Evolutionary conservation across 2,888 invertebrate genomes (phyloP).

Genomic region (Perizoma flavofasciatum): DNA sequence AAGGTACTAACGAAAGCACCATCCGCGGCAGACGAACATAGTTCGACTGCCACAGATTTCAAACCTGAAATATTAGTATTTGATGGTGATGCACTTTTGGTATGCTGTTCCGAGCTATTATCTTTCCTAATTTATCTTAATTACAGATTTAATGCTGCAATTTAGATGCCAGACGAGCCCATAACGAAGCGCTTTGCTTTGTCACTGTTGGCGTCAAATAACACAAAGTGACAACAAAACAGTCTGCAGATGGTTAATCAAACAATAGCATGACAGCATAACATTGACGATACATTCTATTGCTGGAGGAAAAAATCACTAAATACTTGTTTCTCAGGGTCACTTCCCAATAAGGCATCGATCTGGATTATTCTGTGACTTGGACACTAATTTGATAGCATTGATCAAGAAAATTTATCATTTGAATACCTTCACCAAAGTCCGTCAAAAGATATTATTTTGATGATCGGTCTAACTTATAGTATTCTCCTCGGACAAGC

Average conservation of each 20-base stretch:
- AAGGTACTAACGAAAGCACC: constrained; percentile 38
- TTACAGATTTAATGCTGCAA: constrained; percentile 71
- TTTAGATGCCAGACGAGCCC: constrained; percentile 71
- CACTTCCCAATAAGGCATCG: constrained; percentile 46
- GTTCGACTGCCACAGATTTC: constrained; percentile 22
- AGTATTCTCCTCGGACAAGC: too few relatives aligned
- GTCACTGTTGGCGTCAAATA: constrained; percentile 79
- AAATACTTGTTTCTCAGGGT: constrained; percentile 52
- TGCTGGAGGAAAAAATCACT: constrained; percentile 62
- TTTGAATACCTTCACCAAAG: too few relatives aligned
- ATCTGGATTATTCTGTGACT: background rate
- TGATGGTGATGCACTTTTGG: constrained; percentile 58
- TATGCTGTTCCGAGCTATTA: constrained; percentile 67
- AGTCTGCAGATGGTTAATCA: constrained; percentile 68
- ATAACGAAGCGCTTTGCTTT: constrained; percentile 71
- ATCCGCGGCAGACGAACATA: constrained; percentile 36
- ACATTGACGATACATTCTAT: constrained; percentile 63
- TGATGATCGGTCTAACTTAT: too few relatives aligned
- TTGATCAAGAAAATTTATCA: too few relatives aligned
- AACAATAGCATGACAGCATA: constrained; percentile 71
- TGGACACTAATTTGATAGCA: too few relatives aligned
- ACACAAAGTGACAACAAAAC: constrained; percentile 63
- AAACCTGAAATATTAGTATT: constrained; percentile 46
- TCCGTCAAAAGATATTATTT: too few relatives aligned
- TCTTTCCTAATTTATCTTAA: constrained; percentile 79